Conservation (phyloP, 2,888 invertebrate species). For the Metopia argyrocephala region DNA sequence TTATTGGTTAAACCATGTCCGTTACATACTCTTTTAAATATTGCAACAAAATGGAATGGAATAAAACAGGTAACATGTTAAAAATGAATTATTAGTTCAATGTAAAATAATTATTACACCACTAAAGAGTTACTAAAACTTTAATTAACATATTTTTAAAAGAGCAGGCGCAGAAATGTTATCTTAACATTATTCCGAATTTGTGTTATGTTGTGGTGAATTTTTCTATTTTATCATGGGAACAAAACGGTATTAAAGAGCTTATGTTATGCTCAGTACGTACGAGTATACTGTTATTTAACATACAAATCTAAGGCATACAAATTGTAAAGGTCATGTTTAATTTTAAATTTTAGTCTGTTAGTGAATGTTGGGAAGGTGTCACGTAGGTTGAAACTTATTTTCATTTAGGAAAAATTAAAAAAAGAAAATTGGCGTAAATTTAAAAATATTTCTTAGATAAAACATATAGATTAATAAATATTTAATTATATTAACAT, state of each 20-base stretch:
- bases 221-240: background rate
- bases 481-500: too few species aligned
- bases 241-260: background rate
- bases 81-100: background rate
- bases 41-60: slow-evolving; percentile 24
- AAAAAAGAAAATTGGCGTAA: too few species aligned
- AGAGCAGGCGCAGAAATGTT: slow-evolving; percentile 28
- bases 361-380: background rate
- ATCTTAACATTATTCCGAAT: slow-evolving; percentile 61
- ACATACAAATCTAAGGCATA: background rate
- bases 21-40: background rate
- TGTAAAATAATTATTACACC: too few species aligned
- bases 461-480: too few species aligned
- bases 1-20: slow-evolving; percentile 25
- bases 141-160: slow-evolving; percentile 2
- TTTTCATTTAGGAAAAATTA: background rate
- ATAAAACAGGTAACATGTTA: slow-evolving; percentile 12
- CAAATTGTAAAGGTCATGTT: slow-evolving; percentile 7
- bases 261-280: slow-evolving; percentile 25
- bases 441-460: too few species aligned
- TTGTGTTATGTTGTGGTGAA: slow-evolving; percentile 66
- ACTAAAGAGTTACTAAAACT: background rate
- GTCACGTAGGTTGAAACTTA: background rate
- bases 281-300: background rate
- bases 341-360: slow-evolving; percentile 33